Base-by-base conservation (phyloP, 2,113 vertebrate species). In the Ramphastos sulfuratus region DNA sequence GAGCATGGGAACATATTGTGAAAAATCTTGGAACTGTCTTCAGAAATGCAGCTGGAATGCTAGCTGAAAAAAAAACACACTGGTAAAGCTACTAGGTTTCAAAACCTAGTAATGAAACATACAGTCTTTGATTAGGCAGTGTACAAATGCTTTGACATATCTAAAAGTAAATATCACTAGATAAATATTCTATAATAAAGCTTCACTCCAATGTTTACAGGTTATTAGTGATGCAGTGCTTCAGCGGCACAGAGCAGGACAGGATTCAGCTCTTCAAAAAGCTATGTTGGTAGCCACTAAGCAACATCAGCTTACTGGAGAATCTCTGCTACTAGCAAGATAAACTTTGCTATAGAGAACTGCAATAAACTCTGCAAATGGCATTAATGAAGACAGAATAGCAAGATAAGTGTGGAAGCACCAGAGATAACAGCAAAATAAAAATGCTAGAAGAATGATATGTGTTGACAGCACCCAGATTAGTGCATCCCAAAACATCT, bases 1-100 rank as follows among this genome's bases (percentile, higher is more conserved):
- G 27, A 82, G 55, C 42, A 87, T 50, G 39, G 63, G 89, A 96
- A 87, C 63, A 90, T 12, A 63, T 5, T 65, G 82, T 81, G 70
- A 90, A 86, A 92, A 82, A 72, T 46, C 70, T 59, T 90, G 70
- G 80, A 93, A 75, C n/a, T n/a, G 55, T 60, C 73, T 90, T 86
- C 81, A 83, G 80, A 92, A 77, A 88, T 58, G 58, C 76, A 96
- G 73, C 74, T 82, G 85, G 54, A 64, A 15, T n/a, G 58, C 35
- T 58, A 58, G n/a, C 50, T 69, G 27, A 52, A 39, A 52, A 55
- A 90, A 93, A 86, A 83, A 56, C 23, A n/a, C 4, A 67, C 4
- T 75, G 75, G 37, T 83, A 90, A 23, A 42, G 71, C 50, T 52
- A 63, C 25, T 17, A 52, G 12, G 42, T 86, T 93, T 81, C 50